phyloP scores from a whole-genome alignment of 1,140 invertebrate species.

The Whitmania pigra region DNA sequence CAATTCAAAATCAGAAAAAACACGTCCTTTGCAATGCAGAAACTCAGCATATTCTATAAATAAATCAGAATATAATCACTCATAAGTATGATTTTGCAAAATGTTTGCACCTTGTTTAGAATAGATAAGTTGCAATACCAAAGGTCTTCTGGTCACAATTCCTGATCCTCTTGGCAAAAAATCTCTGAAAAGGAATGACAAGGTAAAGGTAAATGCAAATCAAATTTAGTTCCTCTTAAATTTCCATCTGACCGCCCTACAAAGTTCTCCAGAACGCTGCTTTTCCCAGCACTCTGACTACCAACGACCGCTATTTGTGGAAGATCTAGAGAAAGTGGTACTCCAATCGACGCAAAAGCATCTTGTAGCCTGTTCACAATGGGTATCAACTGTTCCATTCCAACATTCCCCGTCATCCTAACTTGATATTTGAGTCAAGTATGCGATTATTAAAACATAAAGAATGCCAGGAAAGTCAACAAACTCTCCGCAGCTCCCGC shows the following conservation, averaged over 20 bases:
- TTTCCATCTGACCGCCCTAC: constrained; percentile 69
- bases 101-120: constrained; percentile 55
- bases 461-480: too few relatives aligned
- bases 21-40: constrained; percentile 93
- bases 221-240: background rate
- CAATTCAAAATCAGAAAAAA: constrained; percentile 88
- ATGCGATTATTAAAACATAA: too few relatives aligned
- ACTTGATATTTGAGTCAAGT: too few relatives aligned
- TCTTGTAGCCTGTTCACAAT: constrained; percentile 95
- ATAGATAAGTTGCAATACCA: constrained; percentile 87
- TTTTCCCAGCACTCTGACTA: constrained; percentile 93
- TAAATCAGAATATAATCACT: background rate
- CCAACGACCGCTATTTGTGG: constrained; percentile 97
- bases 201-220: background rate
- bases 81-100: background rate
- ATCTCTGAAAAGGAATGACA: constrained; percentile 35
- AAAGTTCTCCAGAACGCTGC: constrained; percentile 94
- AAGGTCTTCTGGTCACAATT: constrained; percentile 86
- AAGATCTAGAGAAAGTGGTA: constrained; percentile 87
- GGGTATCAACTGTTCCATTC: constrained; percentile 88
- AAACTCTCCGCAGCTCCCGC: too few relatives aligned
- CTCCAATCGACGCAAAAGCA: constrained; percentile 90
- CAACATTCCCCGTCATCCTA: constrained; percentile 55
- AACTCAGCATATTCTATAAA: constrained; percentile 87
- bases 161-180: constrained; percentile 54